Conservation (phyloP, 2,888 invertebrate genomes). For the Synergus gifuensis region DNA sequence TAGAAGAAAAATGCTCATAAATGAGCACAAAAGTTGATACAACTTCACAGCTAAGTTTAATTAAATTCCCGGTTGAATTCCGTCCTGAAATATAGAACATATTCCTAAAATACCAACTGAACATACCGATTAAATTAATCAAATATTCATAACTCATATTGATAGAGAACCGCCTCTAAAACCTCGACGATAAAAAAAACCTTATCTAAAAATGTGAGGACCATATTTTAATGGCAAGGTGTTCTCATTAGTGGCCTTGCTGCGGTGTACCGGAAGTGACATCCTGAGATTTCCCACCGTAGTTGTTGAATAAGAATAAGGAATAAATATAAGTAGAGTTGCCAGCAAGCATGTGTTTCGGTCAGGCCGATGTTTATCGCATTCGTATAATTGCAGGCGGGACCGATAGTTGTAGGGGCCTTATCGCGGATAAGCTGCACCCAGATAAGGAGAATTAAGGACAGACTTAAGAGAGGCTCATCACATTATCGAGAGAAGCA, state of each 20-base stretch:
- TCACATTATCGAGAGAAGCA: not conserved
- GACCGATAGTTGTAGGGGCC: not conserved
- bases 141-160: too few species aligned
- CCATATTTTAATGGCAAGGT: slow-evolving; percentile 19
- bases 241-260: slow-evolving; percentile 3
- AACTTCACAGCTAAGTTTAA: too few species aligned
- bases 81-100: too few species aligned
- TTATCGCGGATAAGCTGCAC: not conserved
- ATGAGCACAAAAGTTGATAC: too few species aligned
- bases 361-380: slow-evolving; percentile 35
- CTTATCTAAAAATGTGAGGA: slow-evolving; percentile 11
- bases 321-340: slow-evolving; percentile 17
- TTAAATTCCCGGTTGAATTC: too few species aligned
- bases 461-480: not conserved
- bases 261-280: slow-evolving; percentile 17
- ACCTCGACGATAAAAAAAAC: not conserved
- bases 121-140: too few species aligned
- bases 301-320: slow-evolving; percentile 30
- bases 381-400: slow-evolving; percentile 17
- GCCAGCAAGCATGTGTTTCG: slow-evolving; percentile 33
- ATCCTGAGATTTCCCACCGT: slow-evolving; percentile 36
- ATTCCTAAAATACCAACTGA: too few species aligned
- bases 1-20: too few species aligned
- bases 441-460: not conserved
- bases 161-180: too few species aligned